Evolutionary conservation across 2,888 invertebrate species (phyloP), one percentile per base, ranked within the genome.

Genomic region (Pollenia angustigena): DNA sequence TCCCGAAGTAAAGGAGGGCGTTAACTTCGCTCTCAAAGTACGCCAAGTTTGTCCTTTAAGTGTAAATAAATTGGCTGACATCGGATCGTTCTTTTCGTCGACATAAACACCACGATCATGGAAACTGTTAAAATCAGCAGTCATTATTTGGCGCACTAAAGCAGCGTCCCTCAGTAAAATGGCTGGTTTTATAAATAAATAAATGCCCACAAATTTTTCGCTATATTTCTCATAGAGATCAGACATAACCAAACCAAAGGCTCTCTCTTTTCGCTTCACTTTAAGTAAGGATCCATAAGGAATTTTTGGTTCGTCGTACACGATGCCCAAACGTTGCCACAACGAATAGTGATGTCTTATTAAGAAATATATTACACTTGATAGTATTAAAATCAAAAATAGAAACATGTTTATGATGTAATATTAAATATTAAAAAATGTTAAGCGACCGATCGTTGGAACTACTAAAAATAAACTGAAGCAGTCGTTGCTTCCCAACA

Each of bases 1-100:
- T 9, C 95, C 95, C 0, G 96, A 94, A 0, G 96, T 95, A 90
- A 96, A 96, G 0, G 95, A 94, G 0, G 96, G 95, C 0, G 96
- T 94, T 89, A 96, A 92, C 89, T 95, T 95, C 0, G 94, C 88
- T 16, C 96, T 94, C 42, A 96, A 91, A 68, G 93, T 94, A 90
- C 94, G 95, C 96, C 96, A 96, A 71, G 94, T 93, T 10, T 94
- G 89, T 1, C 92, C 92, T 4, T 88, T 71, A 40, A 92, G 90
- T 81, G 94, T 87, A 9, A 92, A 92, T 0, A 92, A 83, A 91
- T 95, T 95, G 0, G 94, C 95, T 9, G 95, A 94, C 52, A 96
- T 88, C 0, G 95, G 95, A 91, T 96, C 95, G 18, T 94, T 94
- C 16, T 94, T 92, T 74, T 95, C 95, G 81, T 95, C 95, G 71